Percentiles rank a stretch among this genome's conserved stretches.
Conservation (phyloP, 1,140 invertebrate species). For the Sweltsa coloradensis region DNA sequence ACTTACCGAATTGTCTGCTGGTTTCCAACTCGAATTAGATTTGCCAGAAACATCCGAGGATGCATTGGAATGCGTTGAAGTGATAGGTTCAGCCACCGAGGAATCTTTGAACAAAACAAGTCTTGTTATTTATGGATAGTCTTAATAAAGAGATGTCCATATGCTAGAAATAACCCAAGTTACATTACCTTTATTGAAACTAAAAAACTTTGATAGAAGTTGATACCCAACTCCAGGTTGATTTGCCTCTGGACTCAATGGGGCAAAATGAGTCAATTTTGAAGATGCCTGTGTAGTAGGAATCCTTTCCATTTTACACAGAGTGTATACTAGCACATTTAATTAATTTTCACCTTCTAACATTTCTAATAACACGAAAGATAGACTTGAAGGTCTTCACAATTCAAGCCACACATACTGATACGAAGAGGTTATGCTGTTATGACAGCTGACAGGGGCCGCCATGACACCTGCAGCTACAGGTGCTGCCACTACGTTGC, state of each 20-base stretch:
- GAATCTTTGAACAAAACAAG: not conserved
- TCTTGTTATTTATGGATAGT: constrained; percentile 18
- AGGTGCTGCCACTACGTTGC: too few species aligned
- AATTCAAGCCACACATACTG: too few species aligned
- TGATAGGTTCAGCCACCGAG: not conserved
- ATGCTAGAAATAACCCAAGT: constrained; percentile 15
- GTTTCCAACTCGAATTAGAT: not conserved
- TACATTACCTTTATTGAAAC: constrained; percentile 29
- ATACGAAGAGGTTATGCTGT: too few species aligned
- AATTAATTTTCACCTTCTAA: too few species aligned
- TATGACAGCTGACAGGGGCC: too few species aligned
- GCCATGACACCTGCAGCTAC: too few species aligned
- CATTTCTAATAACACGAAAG: too few species aligned
- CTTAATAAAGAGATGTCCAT: constrained; percentile 27
- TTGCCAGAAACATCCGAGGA: not conserved
- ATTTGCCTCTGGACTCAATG: constrained; percentile 48
- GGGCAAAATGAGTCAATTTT: constrained; percentile 64
- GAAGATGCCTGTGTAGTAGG: constrained; percentile 53
- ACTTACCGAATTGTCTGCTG: too few species aligned
- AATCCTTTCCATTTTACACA: too few species aligned
- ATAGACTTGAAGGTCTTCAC: too few species aligned
- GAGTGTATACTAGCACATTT: too few species aligned
- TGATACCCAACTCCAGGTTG: constrained; percentile 40
- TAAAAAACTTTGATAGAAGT: constrained; percentile 44
- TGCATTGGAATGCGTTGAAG: not conserved